Conservation (phyloP, 2,797 vertebrate species). For the Echiichthys vipera region DNA sequence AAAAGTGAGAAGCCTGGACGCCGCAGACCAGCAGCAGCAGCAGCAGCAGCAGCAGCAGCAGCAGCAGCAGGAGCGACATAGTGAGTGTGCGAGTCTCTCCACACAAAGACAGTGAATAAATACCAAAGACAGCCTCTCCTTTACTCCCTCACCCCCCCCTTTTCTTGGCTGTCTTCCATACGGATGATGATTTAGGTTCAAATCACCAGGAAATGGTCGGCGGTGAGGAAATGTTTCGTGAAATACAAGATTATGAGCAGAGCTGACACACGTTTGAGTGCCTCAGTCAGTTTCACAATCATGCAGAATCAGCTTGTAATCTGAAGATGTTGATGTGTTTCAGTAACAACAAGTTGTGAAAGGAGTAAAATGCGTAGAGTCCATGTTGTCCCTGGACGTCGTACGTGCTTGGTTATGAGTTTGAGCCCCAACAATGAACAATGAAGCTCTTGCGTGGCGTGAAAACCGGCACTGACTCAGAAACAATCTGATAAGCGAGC, state of each 20-base stretch:
- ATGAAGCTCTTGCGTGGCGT: too few species aligned
- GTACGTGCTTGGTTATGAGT: too few species aligned
- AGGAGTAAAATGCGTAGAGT: too few species aligned
- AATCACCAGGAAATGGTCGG: neutral
- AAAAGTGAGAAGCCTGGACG: slow-evolving; percentile 30
- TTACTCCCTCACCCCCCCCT: fast-evolving
- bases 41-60: slow-evolving; percentile 1
- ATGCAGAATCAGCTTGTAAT: too few species aligned
- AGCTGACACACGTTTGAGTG: too few species aligned
- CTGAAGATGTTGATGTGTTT: too few species aligned
- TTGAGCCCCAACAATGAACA: too few species aligned
- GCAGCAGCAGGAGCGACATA: slow-evolving; percentile 14
- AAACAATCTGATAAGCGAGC: too few species aligned
- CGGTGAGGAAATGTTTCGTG: neutral
- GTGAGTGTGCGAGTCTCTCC: neutral
- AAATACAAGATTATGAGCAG: neutral
- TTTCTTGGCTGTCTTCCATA: neutral
- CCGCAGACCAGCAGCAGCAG: slow-evolving; percentile 39
- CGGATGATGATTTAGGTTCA: fast-evolving
- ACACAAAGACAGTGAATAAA: neutral
- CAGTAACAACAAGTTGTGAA: too few species aligned
- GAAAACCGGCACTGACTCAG: too few species aligned
- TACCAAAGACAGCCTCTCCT: neutral
- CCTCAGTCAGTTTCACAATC: too few species aligned
- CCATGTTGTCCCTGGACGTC: too few species aligned